Base-by-base conservation (phyloP, 2,113 vertebrate species). In the Chamaetylas fuelleborni region DNA sequence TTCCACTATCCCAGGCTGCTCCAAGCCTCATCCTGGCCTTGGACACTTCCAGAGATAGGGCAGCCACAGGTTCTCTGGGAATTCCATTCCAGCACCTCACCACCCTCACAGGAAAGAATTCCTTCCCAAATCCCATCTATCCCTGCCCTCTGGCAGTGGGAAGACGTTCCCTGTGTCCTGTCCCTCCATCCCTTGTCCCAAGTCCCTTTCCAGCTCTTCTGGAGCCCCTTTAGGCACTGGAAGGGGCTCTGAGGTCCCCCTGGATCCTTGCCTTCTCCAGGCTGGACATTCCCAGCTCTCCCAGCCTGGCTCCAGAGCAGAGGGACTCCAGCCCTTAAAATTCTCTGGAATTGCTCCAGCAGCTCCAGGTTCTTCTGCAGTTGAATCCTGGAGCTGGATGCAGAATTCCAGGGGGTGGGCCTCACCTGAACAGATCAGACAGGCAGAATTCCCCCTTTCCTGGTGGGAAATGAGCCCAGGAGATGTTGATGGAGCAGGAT, bases 1-100 rank as follows among this genome's bases (percentile, higher is more conserved):
- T 73, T 8, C 3, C n/a, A 0, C 14, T 7, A 15, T 40, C n/a
- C 29, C 6, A 40, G n/a, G 23, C 0, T 19, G 28, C 2, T 73
- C 58, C 48, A 64, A n/a, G 28, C 38, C 6, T 9, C 47, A 33
- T 0, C 5, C 17, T 18, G 26, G 33, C 3, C 22, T 18, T 11
- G 48, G 47, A 54, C n/a, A 33, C 1, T 47, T 26, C 22, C 57
- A 72, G 33, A 22, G 17, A 72, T 31, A 12, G 38, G 2, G 3
- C 25, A 61, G 8, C 10, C 56, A 82, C 16, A 20, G 36, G 0
- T 61, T 3, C 19, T 42, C 31, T 13, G 12, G 56, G 16, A 71
- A 71, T 71, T 29, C 25, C 25, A 51, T 50, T 3, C 43, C 65
- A 34, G 15, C 1, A 0, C 34, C 19, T 12, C 29, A 18, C 11